phyloP scores from a whole-genome alignment of 2,888 invertebrate species.

The Tenthredo mesomela region DNA sequence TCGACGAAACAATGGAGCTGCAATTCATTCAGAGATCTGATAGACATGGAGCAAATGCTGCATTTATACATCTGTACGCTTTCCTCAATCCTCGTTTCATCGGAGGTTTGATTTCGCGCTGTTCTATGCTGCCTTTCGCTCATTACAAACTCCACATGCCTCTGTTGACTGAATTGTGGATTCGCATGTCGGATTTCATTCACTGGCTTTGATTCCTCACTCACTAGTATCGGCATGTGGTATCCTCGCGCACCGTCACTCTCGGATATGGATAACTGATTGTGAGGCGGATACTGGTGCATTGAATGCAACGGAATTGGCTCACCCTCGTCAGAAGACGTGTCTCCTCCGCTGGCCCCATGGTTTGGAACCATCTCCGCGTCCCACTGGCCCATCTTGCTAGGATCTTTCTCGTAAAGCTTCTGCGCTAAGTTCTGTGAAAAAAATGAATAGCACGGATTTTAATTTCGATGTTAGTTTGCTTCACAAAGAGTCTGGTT shows the following conservation, averaged over 20 bases:
- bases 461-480: neutral
- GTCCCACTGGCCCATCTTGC: slow-evolving; percentile 85
- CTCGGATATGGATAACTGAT: slow-evolving; percentile 59
- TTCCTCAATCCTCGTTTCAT: slow-evolving; percentile 29
- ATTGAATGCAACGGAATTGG: slow-evolving; percentile 68
- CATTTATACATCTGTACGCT: slow-evolving; percentile 66
- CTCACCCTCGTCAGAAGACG: slow-evolving; percentile 81
- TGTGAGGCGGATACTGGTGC: slow-evolving; percentile 62
- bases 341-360: slow-evolving; percentile 78
- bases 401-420: slow-evolving; percentile 90
- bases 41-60: slow-evolving; percentile 69
- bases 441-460: slow-evolving; percentile 58
- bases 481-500: neutral
- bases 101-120: slow-evolving; percentile 55
- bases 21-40: slow-evolving; percentile 69
- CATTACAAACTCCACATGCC: slow-evolving; percentile 50
- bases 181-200: slow-evolving; percentile 62
- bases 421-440: slow-evolving; percentile 88
- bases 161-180: slow-evolving; percentile 62
- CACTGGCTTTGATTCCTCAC: slow-evolving; percentile 64
- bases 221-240: slow-evolving; percentile 65
- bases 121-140: slow-evolving; percentile 54
- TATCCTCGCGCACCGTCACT: slow-evolving; percentile 66
- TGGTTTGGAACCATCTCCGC: slow-evolving; percentile 75
- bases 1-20: slow-evolving; percentile 73